Evolutionary conservation across 1,140 invertebrate genomes (phyloP), one percentile per base, ranked within the genome.

Genomic region (Lycorma delicatula): DNA sequence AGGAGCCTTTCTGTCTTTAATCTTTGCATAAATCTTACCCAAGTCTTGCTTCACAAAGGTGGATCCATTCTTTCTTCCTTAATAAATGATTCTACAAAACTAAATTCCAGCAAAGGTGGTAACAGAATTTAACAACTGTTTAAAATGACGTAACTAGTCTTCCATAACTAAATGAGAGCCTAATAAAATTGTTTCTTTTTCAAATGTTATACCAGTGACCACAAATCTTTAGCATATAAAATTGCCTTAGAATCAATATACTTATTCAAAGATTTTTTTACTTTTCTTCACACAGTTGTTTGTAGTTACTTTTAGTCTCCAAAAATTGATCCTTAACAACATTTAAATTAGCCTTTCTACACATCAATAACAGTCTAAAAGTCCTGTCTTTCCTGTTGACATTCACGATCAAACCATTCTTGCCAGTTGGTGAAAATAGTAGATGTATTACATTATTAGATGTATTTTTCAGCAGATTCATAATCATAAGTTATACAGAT

Each of bases 251-350:
- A 55, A 3, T 55, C n/a, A 46, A 20, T 20, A 41, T 29, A 18
- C 3, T 48, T 56, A 29, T 48, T 44, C n/a, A 16, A 44, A 56
- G 46, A 56, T n/a, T 47, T 27, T 26, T 48, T 48, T 56, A 27
- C 9, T 26, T 25, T 16, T 56, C 26, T 3, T n/a, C 4, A 26
- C 44, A 56, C 7, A 48, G n/a, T n/a, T 2, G 38, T 22, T 25
- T 31, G 11, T 20, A 18, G 6, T 44, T 44, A 18, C 16, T 44
- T 44, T 44, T 2, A 9, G 18, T 22, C 23, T 22, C 23, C 4
- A 20, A 44, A 20, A 20, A 22, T 22, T 22, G 18, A 20, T 22
- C 44, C 1, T 47, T 54, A n/a, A 25, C n/a, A n/a, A n/a, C 16
- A 7, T 41, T 34, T 20, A 22, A 54, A 38, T 54, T 44, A 5